A percentile compares a stretch with the other conserved stretches of the same genome.
Conservation (phyloP, 2,888 invertebrate species). For the Agriopis marginaria region DNA sequence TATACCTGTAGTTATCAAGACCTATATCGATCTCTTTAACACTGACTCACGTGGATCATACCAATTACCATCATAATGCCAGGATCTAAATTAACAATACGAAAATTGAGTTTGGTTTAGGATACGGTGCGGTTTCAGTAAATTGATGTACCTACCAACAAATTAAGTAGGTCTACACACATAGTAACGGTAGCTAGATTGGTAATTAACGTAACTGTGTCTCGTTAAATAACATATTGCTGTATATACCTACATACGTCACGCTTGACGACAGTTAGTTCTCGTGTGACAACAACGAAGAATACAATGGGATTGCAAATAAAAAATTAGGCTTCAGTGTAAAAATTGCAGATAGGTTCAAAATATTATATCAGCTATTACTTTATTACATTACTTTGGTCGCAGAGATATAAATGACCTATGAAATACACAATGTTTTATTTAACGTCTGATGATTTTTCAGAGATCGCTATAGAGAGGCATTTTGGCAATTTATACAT, state of each 20-base stretch:
- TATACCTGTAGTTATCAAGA: background rate
- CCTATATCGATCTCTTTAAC: background rate
- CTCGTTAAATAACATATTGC: conserved; percentile 20
- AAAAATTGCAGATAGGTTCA: too few species aligned
- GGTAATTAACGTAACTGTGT: conserved; percentile 20
- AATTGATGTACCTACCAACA: too few species aligned
- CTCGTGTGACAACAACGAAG: background rate
- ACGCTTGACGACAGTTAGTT: conserved; percentile 11
- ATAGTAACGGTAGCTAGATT: conserved; percentile 15
- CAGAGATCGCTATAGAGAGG: background rate
- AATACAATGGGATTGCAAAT: conserved; percentile 21
- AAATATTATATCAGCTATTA: too few species aligned
- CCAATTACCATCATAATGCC: background rate
- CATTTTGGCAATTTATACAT: background rate
- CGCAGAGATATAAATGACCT: too few species aligned
- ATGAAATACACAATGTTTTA: background rate
- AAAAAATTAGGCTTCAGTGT: background rate
- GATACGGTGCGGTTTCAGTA: too few species aligned
- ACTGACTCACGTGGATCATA: background rate
- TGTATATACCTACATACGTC: conserved; percentile 11
- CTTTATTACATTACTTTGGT: too few species aligned
- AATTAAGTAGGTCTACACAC: background rate
- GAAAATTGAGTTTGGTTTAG: background rate
- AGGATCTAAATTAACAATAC: background rate
- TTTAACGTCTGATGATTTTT: background rate